Evolutionary conservation across 2,888 invertebrate genomes (phyloP).

Genomic region (Drosophila phalerata): DNA sequence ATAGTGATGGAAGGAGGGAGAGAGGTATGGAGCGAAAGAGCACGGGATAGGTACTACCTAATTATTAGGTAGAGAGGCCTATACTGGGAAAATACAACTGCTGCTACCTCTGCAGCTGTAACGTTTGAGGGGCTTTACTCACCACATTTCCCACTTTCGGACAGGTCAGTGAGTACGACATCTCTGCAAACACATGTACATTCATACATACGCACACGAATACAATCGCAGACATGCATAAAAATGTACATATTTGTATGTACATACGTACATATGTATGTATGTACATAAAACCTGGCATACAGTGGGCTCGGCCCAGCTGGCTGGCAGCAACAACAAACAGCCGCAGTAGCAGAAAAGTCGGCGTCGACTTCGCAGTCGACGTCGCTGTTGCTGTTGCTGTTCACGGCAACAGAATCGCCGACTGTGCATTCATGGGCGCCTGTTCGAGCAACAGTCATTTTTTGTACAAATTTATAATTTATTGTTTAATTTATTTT

Average conservation of each 20-base stretch:
- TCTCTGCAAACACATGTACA: constrained; percentile 27
- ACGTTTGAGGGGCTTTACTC: constrained; percentile 26
- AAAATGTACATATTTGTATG: constrained; percentile 13
- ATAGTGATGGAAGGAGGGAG: neutral
- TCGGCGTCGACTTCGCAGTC: constrained; percentile 15
- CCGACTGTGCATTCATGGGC: constrained; percentile 56
- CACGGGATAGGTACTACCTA: too few relatives aligned
- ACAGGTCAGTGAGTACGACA: constrained; percentile 30
- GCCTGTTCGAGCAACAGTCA: constrained; percentile 76
- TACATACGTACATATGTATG: constrained; percentile 2
- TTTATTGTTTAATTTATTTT: constrained; percentile 82
- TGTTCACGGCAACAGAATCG: constrained; percentile 19
- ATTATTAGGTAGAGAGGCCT: neutral
- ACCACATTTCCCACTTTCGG: constrained; percentile 6
- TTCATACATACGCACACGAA: constrained; percentile 38
- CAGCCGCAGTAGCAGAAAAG: constrained; percentile 23
- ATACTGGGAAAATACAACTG: constrained; percentile 14
- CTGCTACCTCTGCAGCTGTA: constrained; percentile 1
- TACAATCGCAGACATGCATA: constrained; percentile 16
- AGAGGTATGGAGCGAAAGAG: neutral
- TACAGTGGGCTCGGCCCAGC: constrained; percentile 52
- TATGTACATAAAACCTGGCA: constrained; percentile 35
- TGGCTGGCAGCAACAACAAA: constrained; percentile 35
- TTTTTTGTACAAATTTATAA: constrained; percentile 83
- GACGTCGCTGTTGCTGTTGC: constrained; percentile 21